Evolutionary conservation across 2,797 vertebrate genomes (phyloP).

Genomic region (Pantherophis alleghaniensis): DNA sequence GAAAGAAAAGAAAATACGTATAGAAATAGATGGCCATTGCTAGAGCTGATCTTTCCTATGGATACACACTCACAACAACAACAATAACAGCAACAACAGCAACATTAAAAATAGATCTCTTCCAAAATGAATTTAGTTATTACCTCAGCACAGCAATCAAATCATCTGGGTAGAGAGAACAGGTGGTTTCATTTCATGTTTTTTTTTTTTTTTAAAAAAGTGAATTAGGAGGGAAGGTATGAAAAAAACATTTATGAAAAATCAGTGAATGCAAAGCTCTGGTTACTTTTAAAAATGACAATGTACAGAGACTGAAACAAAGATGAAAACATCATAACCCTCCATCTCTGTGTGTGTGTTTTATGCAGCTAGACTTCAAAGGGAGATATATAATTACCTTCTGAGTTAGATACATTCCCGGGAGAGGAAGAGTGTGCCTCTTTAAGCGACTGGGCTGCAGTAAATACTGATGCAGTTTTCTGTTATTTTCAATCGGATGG

Average conservation of each 20-base stretch:
- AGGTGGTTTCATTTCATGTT: neutral
- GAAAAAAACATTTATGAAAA: neutral
- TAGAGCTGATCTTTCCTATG: neutral
- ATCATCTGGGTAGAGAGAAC: neutral
- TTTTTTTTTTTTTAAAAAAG: neutral
- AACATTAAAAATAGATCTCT: neutral
- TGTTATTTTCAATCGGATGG: conserved; percentile 54
- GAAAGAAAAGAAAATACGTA: neutral
- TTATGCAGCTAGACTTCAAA: neutral
- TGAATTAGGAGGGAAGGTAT: neutral
- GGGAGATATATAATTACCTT: neutral
- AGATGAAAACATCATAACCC: neutral
- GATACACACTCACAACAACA: neutral
- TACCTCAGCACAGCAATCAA: neutral
- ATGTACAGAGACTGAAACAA: neutral
- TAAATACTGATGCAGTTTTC: conserved; percentile 56
- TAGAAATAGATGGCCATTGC: neutral
- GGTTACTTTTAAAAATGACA: neutral
- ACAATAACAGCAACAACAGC: neutral
- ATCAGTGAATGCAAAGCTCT: neutral
- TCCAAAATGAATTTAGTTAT: neutral
- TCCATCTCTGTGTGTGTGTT: neutral
- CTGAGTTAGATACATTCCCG: neutral
- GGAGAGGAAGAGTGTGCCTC: conserved; percentile 29
- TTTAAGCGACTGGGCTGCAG: conserved; percentile 61